Conservation (phyloP, 2,888 invertebrate genomes). For the Dione juno region DNA sequence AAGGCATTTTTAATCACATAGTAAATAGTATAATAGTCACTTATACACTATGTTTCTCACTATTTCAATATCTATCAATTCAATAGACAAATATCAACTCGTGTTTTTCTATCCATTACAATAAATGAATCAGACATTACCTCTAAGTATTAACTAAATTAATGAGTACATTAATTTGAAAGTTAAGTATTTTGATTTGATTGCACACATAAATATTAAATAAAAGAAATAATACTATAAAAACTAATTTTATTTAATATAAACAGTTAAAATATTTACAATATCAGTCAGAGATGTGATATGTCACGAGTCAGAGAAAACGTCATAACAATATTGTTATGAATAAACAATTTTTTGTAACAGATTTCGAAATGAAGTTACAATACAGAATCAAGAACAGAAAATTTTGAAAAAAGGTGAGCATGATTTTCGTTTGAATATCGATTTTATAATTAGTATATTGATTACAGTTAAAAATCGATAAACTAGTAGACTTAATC, state of each 20-base stretch:
- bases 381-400: not conserved
- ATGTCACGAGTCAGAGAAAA: constrained; percentile 39
- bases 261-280: constrained; percentile 77
- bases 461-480: constrained; percentile 7
- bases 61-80: not conserved
- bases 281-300: constrained; percentile 75
- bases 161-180: not conserved
- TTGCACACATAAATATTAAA: constrained; percentile 38
- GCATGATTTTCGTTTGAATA: constrained; percentile 28
- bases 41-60: not conserved
- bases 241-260: constrained; percentile 74
- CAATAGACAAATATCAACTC: no score
- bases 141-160: not conserved
- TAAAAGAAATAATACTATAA: constrained; percentile 50
- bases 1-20: not conserved
- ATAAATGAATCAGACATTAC: not conserved
- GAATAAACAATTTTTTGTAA: constrained; percentile 46
- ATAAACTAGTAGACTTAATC: constrained; percentile 10
- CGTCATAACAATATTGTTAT: constrained; percentile 36
- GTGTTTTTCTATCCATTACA: not conserved
- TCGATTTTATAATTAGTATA: constrained; percentile 3
- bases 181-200: not conserved
- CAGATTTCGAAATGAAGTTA: constrained; percentile 44
- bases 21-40: not conserved
- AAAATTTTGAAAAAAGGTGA: not conserved